Conservation (phyloP, 2,888 invertebrate genomes). For the Linnaemya vulpina region DNA sequence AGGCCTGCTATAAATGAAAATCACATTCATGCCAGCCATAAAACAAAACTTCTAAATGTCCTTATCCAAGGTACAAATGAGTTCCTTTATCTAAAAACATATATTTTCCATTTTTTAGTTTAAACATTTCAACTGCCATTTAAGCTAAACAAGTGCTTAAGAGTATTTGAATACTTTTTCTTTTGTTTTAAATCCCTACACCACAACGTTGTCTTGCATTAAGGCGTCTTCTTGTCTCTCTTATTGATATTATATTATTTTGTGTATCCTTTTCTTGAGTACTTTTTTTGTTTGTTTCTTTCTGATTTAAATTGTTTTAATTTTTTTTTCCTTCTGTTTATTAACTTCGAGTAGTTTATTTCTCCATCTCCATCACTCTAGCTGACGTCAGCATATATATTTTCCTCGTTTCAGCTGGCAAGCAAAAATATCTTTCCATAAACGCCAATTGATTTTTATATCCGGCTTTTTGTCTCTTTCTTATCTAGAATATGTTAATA, state of each 20-base stretch:
- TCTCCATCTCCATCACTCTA: constrained; percentile 40
- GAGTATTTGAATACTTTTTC: constrained; percentile 2
- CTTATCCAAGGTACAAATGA: constrained; percentile 23
- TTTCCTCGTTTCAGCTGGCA: constrained; percentile 31
- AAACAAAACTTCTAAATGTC: constrained; percentile 38
- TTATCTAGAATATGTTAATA: constrained; percentile 38
- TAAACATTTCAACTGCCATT: constrained; percentile 50
- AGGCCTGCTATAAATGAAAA: constrained; percentile 42
- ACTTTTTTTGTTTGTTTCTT: constrained; percentile 28
- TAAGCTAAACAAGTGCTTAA: constrained; percentile 23
- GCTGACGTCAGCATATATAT: constrained; percentile 61
- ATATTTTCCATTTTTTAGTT: constrained; percentile 16
- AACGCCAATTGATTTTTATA: constrained; percentile 53
- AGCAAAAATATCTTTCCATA: constrained; percentile 33
- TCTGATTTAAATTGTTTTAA: not conserved
- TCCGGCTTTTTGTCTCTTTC: constrained; percentile 20
- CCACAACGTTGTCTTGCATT: constrained; percentile 43
- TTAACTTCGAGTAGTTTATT: constrained; percentile 41
- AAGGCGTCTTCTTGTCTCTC: constrained; percentile 61
- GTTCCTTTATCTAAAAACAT: not conserved
- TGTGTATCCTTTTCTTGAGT: constrained; percentile 40
- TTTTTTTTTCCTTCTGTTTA: constrained; percentile 31
- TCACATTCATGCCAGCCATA: constrained; percentile 54
- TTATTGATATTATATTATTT: constrained; percentile 20
- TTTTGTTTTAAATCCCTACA: constrained; percentile 18